phyloP scores from a whole-genome alignment of 2,113 vertebrate species.

The Bucco capensis region DNA sequence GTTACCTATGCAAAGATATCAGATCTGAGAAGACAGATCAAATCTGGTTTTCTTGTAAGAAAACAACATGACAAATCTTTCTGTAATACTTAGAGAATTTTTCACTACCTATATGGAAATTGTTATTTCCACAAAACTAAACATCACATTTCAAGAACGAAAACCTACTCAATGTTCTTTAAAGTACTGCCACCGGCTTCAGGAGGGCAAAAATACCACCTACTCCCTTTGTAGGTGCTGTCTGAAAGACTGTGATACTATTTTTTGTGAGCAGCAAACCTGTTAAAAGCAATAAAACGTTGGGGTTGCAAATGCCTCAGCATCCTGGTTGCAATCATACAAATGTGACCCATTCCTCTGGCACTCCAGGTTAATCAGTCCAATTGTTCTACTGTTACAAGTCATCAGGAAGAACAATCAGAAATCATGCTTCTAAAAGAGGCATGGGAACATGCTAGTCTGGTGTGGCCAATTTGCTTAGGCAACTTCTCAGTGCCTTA shows the following conservation, averaged over 20 bases:
- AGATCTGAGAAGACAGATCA: not conserved
- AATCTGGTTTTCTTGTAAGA: not conserved
- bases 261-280: not conserved
- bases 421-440: not conserved
- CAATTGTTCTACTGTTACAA: not conserved
- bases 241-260: not conserved
- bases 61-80: not conserved
- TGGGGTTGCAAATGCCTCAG: not conserved
- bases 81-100: not conserved
- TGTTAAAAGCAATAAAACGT: not conserved
- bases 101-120: not conserved
- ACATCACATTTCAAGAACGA: not conserved
- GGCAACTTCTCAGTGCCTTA: conserved; percentile 20
- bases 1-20: not conserved
- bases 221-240: not conserved
- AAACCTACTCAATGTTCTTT: not conserved
- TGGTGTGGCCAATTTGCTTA: not conserved
- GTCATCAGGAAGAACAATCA: not conserved
- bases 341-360: not conserved
- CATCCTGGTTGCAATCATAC: rapidly evolving
- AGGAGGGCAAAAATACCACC: not conserved
- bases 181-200: not conserved
- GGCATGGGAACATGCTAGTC: not conserved
- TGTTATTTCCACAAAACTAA: not conserved
- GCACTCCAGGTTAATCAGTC: not conserved